Evolutionary conservation across 2,113 vertebrate species (phyloP), one percentile per base, ranked within the genome.

Genomic region (Eptatretus burgeri): DNA sequence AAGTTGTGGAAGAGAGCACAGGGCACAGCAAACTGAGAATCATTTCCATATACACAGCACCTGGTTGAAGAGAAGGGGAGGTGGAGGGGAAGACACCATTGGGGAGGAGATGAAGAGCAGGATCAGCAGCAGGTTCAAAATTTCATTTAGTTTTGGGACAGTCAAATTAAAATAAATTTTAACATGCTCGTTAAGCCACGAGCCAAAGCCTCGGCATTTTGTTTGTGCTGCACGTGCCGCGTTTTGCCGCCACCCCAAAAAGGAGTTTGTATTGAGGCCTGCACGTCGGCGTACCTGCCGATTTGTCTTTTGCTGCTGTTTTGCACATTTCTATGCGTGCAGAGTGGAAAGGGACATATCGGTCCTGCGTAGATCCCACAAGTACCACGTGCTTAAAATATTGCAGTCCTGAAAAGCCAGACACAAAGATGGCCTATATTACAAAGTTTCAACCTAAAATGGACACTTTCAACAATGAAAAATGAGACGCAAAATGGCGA

Each of bases 261-360:
- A 41, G 3, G 3, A 3, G 27, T 41, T 7, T 41, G 27, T 3
- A 41, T 41, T 7, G 7, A 41, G 27, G 27, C 27, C 27, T 41
- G 27, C 27, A 41, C 27, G 7, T 41, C 27, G 7, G 27, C 27
- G 27, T 76, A 98, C 91, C 91, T 76, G 85, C 84, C 69, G 95
- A 87, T 71, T 93, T 98, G 75, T 98, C 91, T 70, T 98, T 98
- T 74, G 94, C 76, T 73, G 91, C 89, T 52, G 89, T 96, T 80
- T 98, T 98, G 75, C 91, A 98, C 85, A 98, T 95, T 74, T 98
- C 91, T 70, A 98, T 87, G 60, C 91, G 82, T 66, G 91, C 91
- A 13, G 91, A 98, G 72, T 98, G 91, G 66, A 95, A 98, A 64
- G 91, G 91, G 67, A 98, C 91, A 1, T 96, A 98, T 66, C 91